Evolutionary conservation across 1,140 invertebrate genomes (phyloP).

Genomic region (Rhynchophorus ferrugineus): DNA sequence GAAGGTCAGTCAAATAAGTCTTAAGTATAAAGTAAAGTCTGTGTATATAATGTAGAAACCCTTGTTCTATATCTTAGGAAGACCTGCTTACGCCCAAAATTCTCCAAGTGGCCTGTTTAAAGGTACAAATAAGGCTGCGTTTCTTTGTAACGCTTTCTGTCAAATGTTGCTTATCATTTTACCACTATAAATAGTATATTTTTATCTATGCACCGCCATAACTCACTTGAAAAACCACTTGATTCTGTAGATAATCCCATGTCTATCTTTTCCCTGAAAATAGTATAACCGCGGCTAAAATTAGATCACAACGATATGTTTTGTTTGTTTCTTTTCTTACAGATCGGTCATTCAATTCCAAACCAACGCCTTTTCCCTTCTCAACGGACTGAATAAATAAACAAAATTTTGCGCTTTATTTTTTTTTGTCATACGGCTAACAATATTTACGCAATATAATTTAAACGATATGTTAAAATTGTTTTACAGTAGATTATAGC

Average conservation of each 20-base stretch:
- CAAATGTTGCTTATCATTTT: slow-evolving; percentile 16
- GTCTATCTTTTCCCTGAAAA: no score
- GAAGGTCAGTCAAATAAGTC: no score
- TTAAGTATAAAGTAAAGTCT: no score
- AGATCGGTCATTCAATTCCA: slow-evolving; percentile 57
- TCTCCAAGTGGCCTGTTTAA: slow-evolving; percentile 36
- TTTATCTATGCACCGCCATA: no score
- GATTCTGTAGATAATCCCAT: no score
- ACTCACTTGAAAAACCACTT: no score
- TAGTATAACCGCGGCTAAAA: slow-evolving; percentile 19
- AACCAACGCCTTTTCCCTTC: slow-evolving; percentile 55
- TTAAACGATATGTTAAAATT: no score
- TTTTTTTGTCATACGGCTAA: no score
- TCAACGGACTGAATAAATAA: slow-evolving; percentile 43
- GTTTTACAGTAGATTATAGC: no score
- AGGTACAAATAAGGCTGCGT: slow-evolving; percentile 34
- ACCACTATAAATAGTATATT: no score
- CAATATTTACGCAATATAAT: no score
- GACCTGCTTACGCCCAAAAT: slow-evolving; percentile 35
- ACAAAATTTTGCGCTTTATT: slow-evolving; percentile 8
- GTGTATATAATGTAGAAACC: neutral
- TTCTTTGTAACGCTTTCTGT: slow-evolving; percentile 14
- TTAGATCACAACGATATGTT: slow-evolving; percentile 5
- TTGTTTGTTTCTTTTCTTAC: slow-evolving; percentile 52
- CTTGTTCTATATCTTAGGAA: slow-evolving; percentile 32